Evolutionary conservation across 2,113 vertebrate species (phyloP), one percentile per base, ranked within the genome.

Genomic region (Oreochromis aureus): DNA sequence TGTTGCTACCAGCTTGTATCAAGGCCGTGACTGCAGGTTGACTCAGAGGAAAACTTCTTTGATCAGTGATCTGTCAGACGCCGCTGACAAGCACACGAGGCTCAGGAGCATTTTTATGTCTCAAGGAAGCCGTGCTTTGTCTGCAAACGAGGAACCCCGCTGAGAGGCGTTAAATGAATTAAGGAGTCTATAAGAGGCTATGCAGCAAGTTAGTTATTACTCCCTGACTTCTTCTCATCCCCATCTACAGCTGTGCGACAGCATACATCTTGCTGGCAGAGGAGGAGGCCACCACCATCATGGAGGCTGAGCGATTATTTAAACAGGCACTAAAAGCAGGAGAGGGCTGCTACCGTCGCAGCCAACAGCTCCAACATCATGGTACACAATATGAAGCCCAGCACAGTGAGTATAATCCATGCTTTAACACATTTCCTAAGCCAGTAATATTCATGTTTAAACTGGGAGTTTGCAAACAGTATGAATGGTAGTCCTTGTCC

Each of bases 191-290:
- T 3, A 46, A 36, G 54, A 36, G 16, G 39, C 32, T 5, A 36
- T 30, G 44, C 41, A 3, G 5, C 22, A 13, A 11, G 78, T 27
- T 12, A 18, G 10, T 66, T 51, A 13, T 71, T 30, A 48, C 53
- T 61, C 32, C 30, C 63, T 46, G 13, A 5, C 24, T 48, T 5
- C 13, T 10, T n/a, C 55, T 58, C 24, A 59, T 76, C 9, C 56
- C 6, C 51, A 66, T 48, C 59, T 82, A 9, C 89, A 99, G 98
- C 85, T 99, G 98, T 96, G 98, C 98, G 12, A 99, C 98, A 32
- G 98, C 98, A 4, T 99, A 98, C 93, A 99, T 99, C 94, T 98
- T 99, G 16, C 95, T 99, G 94, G 98, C 98, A 1, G 98, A 99
- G 96, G 98, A 99, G 85, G 98, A 99, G 91, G 98, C 98, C 1